Percentiles rank a stretch among this genome's conserved stretches.
Evolutionary conservation across 2,888 invertebrate species (phyloP).

Genomic region (Lacanobia oleracea): DNA sequence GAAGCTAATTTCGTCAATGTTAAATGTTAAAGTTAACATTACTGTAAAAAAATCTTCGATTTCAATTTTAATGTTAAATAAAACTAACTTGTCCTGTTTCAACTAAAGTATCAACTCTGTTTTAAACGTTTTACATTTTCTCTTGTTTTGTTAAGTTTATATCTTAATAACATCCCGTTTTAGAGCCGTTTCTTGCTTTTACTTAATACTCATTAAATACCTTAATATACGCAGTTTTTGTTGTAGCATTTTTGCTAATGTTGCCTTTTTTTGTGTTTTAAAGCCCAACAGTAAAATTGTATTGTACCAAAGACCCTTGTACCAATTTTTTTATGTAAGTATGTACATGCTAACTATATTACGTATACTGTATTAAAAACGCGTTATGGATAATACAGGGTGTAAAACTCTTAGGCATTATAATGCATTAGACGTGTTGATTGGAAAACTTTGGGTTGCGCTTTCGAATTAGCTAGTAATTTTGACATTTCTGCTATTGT

Average conservation of each 20-base stretch:
- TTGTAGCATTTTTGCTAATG: constrained; percentile 12
- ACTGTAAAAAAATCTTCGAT: too few species aligned
- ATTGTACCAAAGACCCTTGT: constrained; percentile 37
- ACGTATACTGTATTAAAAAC: constrained; percentile 78
- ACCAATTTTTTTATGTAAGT: constrained; percentile 41
- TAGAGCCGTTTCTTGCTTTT: neutral
- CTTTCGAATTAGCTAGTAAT: constrained; percentile 68
- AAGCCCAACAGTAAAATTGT: constrained; percentile 3
- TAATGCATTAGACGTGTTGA: constrained; percentile 74
- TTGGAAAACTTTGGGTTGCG: constrained; percentile 66
- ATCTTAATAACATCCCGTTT: neutral
- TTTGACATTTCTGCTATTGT: constrained; percentile 68
- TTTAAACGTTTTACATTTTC: neutral
- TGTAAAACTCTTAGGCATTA: constrained; percentile 86
- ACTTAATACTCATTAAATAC: neutral
- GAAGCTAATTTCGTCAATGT: constrained; percentile 31
- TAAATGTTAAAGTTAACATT: constrained; percentile 26
- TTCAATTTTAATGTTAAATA: too few species aligned
- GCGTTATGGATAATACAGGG: constrained; percentile 89
- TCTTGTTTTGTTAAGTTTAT: constrained; percentile 30
- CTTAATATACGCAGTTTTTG: constrained; percentile 29
- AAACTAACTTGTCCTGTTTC: neutral
- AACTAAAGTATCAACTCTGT: constrained; percentile 9
- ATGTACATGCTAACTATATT: constrained; percentile 65
- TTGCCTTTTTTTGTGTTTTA: neutral